phyloP scores from a whole-genome alignment of 2,113 vertebrate genomes.

The Sylvilagus bachmani region DNA sequence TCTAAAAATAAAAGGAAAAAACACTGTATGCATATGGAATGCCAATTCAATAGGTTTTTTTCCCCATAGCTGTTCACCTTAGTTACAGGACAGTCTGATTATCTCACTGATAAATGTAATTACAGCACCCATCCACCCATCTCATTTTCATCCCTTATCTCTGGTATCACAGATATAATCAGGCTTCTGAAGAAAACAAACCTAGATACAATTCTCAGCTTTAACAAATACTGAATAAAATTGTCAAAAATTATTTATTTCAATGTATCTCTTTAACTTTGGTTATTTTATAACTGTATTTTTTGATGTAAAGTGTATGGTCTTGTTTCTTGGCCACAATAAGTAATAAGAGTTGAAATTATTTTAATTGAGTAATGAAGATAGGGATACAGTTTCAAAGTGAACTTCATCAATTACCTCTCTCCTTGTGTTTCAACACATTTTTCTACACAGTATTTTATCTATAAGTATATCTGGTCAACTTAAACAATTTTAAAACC shows the following conservation, averaged over 20 bases:
- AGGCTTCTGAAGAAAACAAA: neutral
- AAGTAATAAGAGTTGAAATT: neutral
- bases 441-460: neutral
- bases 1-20: constrained; percentile 12
- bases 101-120: neutral
- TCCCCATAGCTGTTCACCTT: neutral
- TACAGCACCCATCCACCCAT: neutral
- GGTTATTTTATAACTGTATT: constrained; percentile 6
- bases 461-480: neutral
- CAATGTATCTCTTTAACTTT: neutral
- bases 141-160: neutral
- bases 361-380: neutral
- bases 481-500: neutral
- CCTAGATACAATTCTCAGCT: neutral
- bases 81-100: neutral
- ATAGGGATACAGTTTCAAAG: neutral
- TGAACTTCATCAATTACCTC: neutral
- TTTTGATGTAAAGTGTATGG: neutral
- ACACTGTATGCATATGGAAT: neutral
- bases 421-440: neutral
- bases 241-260: neutral
- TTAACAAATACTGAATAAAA: constrained; percentile 5
- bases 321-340: neutral
- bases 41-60: neutral
- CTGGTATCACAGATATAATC: neutral